A percentile compares a stretch with the other conserved stretches of the same genome.
Conservation (phyloP, 2,888 invertebrate genomes). For the Trichopoda pennipes region DNA sequence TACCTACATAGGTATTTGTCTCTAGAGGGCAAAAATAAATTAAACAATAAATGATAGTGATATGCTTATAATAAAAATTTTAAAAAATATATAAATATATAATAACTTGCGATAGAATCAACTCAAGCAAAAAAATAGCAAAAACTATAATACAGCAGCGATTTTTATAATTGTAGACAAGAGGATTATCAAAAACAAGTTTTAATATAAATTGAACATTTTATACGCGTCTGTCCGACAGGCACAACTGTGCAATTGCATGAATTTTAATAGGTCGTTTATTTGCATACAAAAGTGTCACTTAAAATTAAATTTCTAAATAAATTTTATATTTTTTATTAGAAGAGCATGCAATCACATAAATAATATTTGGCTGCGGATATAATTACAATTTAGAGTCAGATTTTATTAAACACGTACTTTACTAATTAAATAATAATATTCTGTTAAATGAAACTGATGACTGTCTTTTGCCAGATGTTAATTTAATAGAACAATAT, state of each 20-base stretch:
- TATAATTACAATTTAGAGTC: neutral
- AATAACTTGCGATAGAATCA: neutral
- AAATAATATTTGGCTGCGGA: neutral
- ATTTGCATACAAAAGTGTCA: conserved; percentile 19
- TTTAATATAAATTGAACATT: conserved; percentile 1
- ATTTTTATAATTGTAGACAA: neutral
- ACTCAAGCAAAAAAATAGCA: neutral
- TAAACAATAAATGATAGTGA: neutral
- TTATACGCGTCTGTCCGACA: neutral
- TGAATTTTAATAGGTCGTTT: neutral
- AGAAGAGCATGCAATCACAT: conserved; percentile 3
- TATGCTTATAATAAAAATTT: neutral
- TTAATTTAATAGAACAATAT: no score
- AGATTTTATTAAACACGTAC: no score
- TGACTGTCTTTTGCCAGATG: no score
- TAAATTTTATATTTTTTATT: neutral
- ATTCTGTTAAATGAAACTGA: no score
- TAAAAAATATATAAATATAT: neutral
- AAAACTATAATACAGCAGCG: neutral
- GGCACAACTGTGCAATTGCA: neutral
- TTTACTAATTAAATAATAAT: no score
- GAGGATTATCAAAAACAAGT: conserved; percentile 44
- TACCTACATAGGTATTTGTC: no score
- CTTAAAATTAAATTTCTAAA: conserved; percentile 17
- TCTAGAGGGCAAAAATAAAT: no score